Evolutionary conservation across 2,113 vertebrate genomes (phyloP).

Genomic region (Muscicapa adusta): DNA sequence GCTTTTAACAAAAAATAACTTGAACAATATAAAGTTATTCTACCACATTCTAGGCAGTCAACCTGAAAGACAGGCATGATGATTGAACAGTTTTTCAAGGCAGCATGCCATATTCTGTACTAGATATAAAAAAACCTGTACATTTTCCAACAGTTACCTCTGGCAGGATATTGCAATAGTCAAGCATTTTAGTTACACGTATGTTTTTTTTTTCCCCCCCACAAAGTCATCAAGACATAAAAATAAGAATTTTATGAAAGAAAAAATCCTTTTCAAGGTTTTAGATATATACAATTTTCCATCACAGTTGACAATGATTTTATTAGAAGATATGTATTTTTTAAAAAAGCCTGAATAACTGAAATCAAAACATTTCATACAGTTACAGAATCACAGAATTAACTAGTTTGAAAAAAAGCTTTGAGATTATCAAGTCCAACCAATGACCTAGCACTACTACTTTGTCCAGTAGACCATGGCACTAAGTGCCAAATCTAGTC

Average conservation of each 20-base stretch:
- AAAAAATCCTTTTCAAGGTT: neutral
- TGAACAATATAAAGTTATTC: slow-evolving; percentile 11
- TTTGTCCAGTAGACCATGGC: neutral
- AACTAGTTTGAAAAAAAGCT: neutral
- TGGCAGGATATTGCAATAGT: neutral
- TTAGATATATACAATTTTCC: neutral
- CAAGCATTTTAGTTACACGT: neutral
- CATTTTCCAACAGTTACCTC: neutral
- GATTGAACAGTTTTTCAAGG: neutral
- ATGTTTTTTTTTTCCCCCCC: neutral
- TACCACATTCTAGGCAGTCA: neutral
- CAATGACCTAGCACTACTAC: neutral
- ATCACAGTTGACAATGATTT: neutral
- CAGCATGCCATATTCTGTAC: neutral
- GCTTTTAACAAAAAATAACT: slow-evolving; percentile 28
- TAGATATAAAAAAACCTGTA: neutral
- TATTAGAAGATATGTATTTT: neutral
- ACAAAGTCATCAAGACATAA: neutral
- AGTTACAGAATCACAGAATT: neutral
- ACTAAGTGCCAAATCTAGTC: neutral
- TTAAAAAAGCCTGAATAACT: neutral
- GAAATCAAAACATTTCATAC: neutral
- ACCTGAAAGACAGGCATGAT: neutral
- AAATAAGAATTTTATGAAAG: neutral
- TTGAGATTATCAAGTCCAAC: neutral